These are phyloP conservation scores for Penaeus japonicus DNA, from an alignment of 1,140 invertebrate species.

Conservation along the genomic window DNA sequence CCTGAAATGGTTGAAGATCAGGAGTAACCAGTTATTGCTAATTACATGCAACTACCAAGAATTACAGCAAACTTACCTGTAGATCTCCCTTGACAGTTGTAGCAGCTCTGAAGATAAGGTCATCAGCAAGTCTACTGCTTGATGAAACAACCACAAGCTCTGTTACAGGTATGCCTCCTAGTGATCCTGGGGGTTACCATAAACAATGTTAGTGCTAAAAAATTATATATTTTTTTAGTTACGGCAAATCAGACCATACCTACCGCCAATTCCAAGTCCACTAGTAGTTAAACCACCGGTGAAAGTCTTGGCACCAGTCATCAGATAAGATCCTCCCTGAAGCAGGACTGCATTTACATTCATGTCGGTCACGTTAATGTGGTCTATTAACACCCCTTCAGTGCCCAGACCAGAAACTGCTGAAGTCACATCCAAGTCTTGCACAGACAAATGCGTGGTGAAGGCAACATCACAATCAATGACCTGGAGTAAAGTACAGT, in stretches of 20 bases:
- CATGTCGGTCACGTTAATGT: neutral
- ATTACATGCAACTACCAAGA: too few species aligned
- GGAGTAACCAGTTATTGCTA: neutral
- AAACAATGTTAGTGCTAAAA: neutral
- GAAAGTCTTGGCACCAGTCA: conserved; percentile 19
- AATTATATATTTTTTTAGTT: too few species aligned
- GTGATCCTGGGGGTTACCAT: neutral
- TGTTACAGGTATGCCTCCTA: neutral
- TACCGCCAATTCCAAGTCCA: neutral
- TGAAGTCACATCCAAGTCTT: neutral
- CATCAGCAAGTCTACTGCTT: neutral
- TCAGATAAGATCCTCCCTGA: neutral
- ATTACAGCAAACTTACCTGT: neutral
- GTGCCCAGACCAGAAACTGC: neutral
- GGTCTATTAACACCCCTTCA: neutral
- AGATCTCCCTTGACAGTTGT: neutral
- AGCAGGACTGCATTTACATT: neutral
- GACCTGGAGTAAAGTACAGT: neutral
- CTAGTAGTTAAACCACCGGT: neutral
- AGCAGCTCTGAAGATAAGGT: neutral
- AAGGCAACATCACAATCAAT: conserved; percentile 28
- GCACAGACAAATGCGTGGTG: neutral
- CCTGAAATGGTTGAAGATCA: neutral
- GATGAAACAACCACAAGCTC: neutral
- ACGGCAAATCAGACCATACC: neutral